These are phyloP conservation scores for Uloborus diversus DNA, from an alignment of 1,140 invertebrate species.

Conservation along the genomic window DNA sequence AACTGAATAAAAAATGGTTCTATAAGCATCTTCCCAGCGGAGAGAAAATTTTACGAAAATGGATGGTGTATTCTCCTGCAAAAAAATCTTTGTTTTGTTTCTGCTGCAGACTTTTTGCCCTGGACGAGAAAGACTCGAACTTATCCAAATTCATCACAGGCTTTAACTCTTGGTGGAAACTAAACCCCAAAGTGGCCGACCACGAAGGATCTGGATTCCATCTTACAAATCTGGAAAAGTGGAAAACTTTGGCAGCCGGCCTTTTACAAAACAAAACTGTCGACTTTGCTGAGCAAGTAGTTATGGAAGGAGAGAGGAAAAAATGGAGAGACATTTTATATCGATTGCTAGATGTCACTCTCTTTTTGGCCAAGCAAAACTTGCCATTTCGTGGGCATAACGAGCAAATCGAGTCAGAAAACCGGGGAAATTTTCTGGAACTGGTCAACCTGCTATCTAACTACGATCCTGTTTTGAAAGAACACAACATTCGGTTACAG, in stretches of 20 bases:
- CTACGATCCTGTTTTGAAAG: no score
- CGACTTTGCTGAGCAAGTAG: neutral
- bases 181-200: neutral
- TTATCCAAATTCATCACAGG: neutral
- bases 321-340: neutral
- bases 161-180: neutral
- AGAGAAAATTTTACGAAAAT: neutral
- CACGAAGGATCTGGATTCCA: neutral
- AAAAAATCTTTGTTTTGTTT: neutral
- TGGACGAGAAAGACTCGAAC: no score
- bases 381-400: no score
- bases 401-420: no score
- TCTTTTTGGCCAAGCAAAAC: neutral
- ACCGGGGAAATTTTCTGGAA: no score
- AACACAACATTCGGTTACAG: no score
- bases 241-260: neutral
- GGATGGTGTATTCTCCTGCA: neutral
- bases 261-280: neutral
- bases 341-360: neutral
- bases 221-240: neutral
- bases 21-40: neutral
- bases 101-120: neutral
- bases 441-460: no score
- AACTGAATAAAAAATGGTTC: neutral
- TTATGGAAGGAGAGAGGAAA: neutral